These are phyloP conservation scores for Gavialis gangeticus DNA, from an alignment of 2,113 vertebrate genomes.

Conservation along the genomic window DNA sequence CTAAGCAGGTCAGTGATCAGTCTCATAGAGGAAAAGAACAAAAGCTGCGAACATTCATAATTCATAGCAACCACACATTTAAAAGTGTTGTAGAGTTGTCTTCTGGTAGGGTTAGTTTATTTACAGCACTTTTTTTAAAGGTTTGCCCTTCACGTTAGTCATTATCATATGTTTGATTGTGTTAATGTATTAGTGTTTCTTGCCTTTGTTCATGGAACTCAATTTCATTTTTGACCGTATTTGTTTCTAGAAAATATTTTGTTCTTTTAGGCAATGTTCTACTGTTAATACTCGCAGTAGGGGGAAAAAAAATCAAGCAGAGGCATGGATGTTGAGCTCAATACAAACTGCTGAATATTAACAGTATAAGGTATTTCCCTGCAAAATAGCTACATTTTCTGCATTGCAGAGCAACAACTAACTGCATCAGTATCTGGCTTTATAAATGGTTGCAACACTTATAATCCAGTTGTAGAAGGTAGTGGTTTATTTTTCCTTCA, in stretches of 20 bases:
- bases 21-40: constrained; percentile 48
- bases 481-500: background rate
- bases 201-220: background rate
- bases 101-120: background rate
- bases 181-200: constrained; percentile 11
- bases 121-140: constrained; percentile 6
- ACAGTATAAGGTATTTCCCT: background rate
- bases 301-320: background rate
- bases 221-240: background rate
- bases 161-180: background rate
- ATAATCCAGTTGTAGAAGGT: background rate
- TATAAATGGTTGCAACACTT: background rate
- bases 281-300: background rate
- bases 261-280: background rate
- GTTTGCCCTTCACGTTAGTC: background rate
- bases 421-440: background rate
- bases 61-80: constrained; percentile 55
- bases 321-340: background rate
- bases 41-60: constrained; percentile 49
- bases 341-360: background rate
- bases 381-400: background rate
- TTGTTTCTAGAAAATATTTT: background rate
- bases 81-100: constrained; percentile 42
- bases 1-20: constrained; percentile 48
- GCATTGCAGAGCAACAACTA: background rate